Evolutionary conservation across 2,888 invertebrate species (phyloP).

Genomic region (Acrobasis suavella): DNA sequence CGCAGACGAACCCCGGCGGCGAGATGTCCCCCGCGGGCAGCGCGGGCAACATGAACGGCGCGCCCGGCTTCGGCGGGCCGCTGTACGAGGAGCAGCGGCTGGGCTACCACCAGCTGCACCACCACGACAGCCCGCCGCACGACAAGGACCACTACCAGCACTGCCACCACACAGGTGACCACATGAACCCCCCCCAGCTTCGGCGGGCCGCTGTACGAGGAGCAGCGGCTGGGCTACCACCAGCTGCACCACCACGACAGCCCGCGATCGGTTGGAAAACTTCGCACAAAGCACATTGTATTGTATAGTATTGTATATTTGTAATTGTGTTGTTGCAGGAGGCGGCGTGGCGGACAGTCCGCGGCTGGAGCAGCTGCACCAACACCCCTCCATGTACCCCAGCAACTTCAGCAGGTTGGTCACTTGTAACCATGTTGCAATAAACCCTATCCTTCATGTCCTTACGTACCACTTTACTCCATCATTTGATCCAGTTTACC

Average conservation of each 20-base stretch:
- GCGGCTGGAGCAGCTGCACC: conserved; percentile 71
- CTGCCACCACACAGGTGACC: conserved; percentile 58
- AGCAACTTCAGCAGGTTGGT: conserved; percentile 73
- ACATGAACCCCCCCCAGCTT: not conserved
- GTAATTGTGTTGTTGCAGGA: conserved; percentile 43
- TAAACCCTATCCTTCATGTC: no score
- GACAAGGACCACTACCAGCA: conserved; percentile 62
- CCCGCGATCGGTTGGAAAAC: no score
- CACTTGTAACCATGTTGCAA: no score
- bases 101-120: conserved; percentile 38
- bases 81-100: conserved; percentile 35
- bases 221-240: conserved; percentile 40
- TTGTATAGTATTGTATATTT: not conserved
- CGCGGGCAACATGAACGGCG: conserved; percentile 24
- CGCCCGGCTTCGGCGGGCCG: conserved; percentile 2
- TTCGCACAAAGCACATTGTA: no score
- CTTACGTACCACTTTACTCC: not conserved
- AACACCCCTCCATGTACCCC: conserved; percentile 74
- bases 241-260: conserved; percentile 32
- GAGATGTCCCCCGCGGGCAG: conserved; percentile 54
- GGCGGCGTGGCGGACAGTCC: conserved; percentile 65
- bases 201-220: conserved; percentile 22
- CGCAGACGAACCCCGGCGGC: conserved; percentile 41
- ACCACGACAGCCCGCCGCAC: conserved; percentile 25
- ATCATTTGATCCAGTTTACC: no score